These are phyloP conservation scores for Onychostoma macrolepis DNA, from an alignment of 2,113 vertebrate genomes.

Conservation along the genomic window DNA sequence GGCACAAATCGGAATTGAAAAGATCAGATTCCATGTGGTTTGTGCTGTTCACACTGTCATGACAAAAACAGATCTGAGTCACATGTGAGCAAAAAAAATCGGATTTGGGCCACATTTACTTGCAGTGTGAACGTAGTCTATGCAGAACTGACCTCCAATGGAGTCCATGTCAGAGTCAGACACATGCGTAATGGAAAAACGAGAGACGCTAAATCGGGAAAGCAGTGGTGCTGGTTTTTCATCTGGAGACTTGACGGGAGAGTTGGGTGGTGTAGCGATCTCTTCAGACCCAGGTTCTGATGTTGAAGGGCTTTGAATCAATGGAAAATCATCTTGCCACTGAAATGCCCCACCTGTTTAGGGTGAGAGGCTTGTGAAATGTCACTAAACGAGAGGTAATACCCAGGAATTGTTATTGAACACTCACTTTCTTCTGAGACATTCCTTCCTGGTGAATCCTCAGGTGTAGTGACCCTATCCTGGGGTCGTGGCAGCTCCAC, in stretches of 20 bases:
- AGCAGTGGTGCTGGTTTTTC: slow-evolving; percentile 69
- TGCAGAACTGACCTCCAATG: slow-evolving; percentile 77
- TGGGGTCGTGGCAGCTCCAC: slow-evolving; percentile 54
- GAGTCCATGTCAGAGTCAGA: slow-evolving; percentile 81
- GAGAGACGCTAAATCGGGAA: slow-evolving; percentile 86
- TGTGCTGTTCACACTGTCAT: no score
- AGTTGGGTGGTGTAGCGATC: slow-evolving; percentile 50
- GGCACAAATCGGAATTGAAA: no score
- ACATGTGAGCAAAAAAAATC: no score
- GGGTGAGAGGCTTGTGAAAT: slow-evolving; percentile 23
- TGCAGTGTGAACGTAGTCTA: not conserved
- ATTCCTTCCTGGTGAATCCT: slow-evolving; percentile 61
- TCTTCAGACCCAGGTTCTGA: slow-evolving; percentile 56
- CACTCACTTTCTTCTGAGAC: slow-evolving; percentile 77
- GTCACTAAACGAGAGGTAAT: not conserved
- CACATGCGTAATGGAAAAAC: slow-evolving; percentile 96
- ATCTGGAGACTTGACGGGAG: slow-evolving; percentile 62
- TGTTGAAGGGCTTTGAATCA: slow-evolving; percentile 64
- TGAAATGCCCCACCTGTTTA: slow-evolving; percentile 74
- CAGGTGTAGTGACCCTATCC: slow-evolving; percentile 48
- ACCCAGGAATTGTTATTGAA: not conserved
- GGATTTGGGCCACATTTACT: no score
- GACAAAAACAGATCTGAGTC: no score
- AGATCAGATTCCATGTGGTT: no score
- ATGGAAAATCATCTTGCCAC: slow-evolving; percentile 76